Evolutionary conservation across 2,797 vertebrate genomes (phyloP).

Genomic region (Botia almorhae): DNA sequence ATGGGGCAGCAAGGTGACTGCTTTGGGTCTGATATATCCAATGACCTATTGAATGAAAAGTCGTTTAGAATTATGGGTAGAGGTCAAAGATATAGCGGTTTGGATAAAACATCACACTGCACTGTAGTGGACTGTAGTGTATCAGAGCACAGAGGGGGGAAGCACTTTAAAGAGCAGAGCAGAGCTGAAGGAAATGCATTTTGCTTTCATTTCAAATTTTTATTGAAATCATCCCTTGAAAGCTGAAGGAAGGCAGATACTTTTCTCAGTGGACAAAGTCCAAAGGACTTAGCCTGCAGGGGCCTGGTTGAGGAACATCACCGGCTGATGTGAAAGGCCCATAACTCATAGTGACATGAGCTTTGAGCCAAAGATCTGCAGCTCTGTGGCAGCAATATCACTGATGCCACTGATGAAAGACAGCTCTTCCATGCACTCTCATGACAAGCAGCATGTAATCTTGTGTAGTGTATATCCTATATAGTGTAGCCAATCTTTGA

Average conservation of each 20-base stretch:
- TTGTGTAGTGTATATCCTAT: background rate
- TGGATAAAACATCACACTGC: background rate
- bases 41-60: background rate
- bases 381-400: conserved; percentile 28
- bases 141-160: background rate
- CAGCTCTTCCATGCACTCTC: conserved; percentile 20
- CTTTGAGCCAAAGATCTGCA: conserved; percentile 37
- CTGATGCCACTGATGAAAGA: conserved; percentile 41
- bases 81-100: background rate
- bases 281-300: conserved; percentile 40
- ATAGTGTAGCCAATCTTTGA: background rate
- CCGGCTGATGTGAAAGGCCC: conserved; percentile 49
- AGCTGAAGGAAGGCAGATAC: conserved; percentile 33
- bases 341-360: conserved; percentile 56
- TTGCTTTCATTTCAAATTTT: conserved; percentile 19
- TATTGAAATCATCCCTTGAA: conserved; percentile 35
- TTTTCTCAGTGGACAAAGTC: conserved; percentile 28
- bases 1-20: no score
- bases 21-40: background rate
- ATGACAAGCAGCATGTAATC: conserved; percentile 39
- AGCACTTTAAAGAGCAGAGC: background rate
- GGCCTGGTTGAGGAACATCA: conserved; percentile 39
- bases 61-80: background rate
- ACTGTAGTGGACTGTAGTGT: background rate
- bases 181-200: background rate